Evolutionary conservation across 2,888 invertebrate genomes (phyloP).

Genomic region (Drosophila engyochracea): DNA sequence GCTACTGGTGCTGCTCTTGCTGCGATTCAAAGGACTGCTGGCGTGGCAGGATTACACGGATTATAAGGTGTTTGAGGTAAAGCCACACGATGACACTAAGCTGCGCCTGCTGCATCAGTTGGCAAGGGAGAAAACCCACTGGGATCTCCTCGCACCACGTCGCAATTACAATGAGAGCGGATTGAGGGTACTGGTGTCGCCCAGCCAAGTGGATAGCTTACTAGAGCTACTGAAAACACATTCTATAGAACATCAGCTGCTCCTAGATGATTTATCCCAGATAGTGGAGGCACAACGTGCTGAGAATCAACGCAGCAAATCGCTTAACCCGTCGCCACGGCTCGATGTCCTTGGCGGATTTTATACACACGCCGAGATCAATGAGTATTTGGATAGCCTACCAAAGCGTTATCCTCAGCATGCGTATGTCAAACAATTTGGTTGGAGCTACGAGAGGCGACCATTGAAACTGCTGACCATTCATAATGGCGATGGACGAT

Average conservation of each 20-base stretch:
- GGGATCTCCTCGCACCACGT: constrained; percentile 48
- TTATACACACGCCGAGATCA: constrained; percentile 84
- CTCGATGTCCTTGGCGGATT: constrained; percentile 63
- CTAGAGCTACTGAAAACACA: constrained; percentile 26
- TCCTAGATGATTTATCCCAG: constrained; percentile 62
- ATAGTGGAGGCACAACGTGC: constrained; percentile 55
- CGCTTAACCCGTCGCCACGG: constrained; percentile 24
- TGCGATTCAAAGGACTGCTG: constrained; percentile 30
- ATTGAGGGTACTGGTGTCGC: constrained; percentile 62
- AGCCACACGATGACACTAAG: constrained; percentile 25
- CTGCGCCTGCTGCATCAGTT: constrained; percentile 24
- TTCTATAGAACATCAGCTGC: constrained; percentile 49
- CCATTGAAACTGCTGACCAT: constrained; percentile 88
- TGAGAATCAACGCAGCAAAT: constrained; percentile 52
- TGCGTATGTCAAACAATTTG: constrained; percentile 87
- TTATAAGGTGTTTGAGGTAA: constrained; percentile 63
- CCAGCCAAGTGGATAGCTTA: constrained; percentile 36
- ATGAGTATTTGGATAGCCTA: constrained; percentile 85
- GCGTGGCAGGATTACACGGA: constrained; percentile 66
- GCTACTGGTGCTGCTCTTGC: constrained; percentile 32
- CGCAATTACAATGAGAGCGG: constrained; percentile 31
- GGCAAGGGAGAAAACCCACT: constrained; percentile 19
- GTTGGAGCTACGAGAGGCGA: constrained; percentile 87
- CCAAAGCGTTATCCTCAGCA: constrained; percentile 86
- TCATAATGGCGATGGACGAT: constrained; percentile 85